phyloP scores from a whole-genome alignment of 1,140 invertebrate species.

The Penaeus japonicus region DNA sequence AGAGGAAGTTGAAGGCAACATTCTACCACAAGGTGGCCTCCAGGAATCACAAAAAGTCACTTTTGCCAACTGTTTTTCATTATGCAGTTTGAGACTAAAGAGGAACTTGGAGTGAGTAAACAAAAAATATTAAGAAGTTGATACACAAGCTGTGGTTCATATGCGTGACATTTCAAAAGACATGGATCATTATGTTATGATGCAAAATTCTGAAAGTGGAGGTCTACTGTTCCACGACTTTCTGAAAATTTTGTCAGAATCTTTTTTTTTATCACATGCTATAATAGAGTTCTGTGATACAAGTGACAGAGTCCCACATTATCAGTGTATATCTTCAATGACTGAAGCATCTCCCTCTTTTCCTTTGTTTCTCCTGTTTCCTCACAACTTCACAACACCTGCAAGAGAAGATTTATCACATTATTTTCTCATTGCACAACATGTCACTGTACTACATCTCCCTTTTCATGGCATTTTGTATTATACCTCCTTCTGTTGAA shows the following conservation, averaged over 20 bases:
- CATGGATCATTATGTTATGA: too few relatives aligned
- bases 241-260: too few relatives aligned
- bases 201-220: too few relatives aligned
- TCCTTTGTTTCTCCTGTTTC: constrained; percentile 27
- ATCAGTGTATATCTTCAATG: not conserved
- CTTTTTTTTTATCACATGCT: too few relatives aligned
- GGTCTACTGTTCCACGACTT: too few relatives aligned
- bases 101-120: too few relatives aligned
- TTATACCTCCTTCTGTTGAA: too few relatives aligned
- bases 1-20: constrained; percentile 47
- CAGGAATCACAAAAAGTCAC: not conserved
- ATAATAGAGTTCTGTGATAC: too few relatives aligned
- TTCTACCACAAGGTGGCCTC: not conserved
- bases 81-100: not conserved
- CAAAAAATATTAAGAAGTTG: too few relatives aligned
- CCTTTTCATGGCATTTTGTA: too few relatives aligned
- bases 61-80: not conserved
- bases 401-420: constrained; percentile 49
- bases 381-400: constrained; percentile 50
- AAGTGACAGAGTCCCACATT: not conserved
- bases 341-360: constrained; percentile 18
- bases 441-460: not conserved
- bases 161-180: too few relatives aligned
- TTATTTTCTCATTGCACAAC: constrained; percentile 36
- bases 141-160: too few relatives aligned